Evolutionary conservation across 2,888 invertebrate genomes (phyloP), one percentile per base, ranked within the genome.

Genomic region (Platycheirus albimanus): DNA sequence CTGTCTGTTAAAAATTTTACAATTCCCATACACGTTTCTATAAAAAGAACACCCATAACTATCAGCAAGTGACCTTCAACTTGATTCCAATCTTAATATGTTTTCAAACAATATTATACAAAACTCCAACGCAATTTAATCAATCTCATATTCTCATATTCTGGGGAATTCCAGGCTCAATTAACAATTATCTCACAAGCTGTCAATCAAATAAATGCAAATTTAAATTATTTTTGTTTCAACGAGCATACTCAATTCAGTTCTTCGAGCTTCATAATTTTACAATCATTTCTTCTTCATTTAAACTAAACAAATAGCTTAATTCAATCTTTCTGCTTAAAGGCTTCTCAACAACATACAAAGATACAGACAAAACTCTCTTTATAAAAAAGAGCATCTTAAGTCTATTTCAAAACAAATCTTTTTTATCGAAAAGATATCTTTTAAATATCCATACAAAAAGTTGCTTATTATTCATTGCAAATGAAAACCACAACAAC

Each of bases 401-500:
- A 33, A 8, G 30, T 33, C 7, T 24, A 24, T 24, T 24, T 24
- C 5, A 24, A 24, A 3, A n/a, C n/a, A n/a, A n/a, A 24, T 24
- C 3, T 24, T 24, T 24, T 3, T 24, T 33, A 8, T 33, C 8
- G 8, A 8, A 8, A 33, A 4, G 3, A 33, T 33, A 33, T 33
- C 30, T 33, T 49, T 11, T n/a, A 8, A 33, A 36, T 58, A 28
- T 17, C 17, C 64, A 17, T 38, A 33, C 5, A 38, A 10, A 19
- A 36, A 64, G 24, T 41, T 33, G 11, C 7, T 52, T 38, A 69
- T 69, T 58, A 45, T 41, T 66, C 38, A 56, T 5, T 10, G 7
- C 20, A 71, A 20, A 51, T 52, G 47, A 20, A 56, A 45, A 47
- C 15, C 19, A 54, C 41, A 20, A 61, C 52, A 24, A 75, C 38